phyloP scores from a whole-genome alignment of 1,140 invertebrate species.

The Pseudomyrmex gracilis region DNA sequence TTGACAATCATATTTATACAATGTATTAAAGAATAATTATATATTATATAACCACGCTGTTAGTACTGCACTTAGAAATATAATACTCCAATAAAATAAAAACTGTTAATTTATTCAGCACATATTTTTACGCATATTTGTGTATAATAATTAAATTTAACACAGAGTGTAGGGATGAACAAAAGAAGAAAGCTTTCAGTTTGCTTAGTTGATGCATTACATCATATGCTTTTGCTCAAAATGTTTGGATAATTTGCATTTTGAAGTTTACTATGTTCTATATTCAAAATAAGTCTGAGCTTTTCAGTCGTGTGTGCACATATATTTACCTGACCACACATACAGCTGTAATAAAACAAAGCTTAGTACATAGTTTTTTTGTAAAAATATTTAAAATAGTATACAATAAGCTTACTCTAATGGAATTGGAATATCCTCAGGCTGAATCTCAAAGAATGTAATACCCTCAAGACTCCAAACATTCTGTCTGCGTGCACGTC shows the following conservation, averaged over 20 bases:
- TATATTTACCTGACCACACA: conserved; percentile 78
- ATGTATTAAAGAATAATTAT: conserved; percentile 8
- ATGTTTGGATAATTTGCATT: conserved; percentile 39
- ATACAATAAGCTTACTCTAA: conserved; percentile 73
- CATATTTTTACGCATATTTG: conserved; percentile 23
- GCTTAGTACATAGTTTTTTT: conserved; percentile 13
- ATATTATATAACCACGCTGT: neutral
- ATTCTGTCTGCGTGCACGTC: conserved; percentile 77
- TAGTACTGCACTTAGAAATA: conserved; percentile 4
- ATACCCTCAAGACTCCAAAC: conserved; percentile 81
- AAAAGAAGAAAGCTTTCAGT: conserved; percentile 2
- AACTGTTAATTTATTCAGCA: conserved; percentile 43
- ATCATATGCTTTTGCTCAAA: conserved; percentile 49
- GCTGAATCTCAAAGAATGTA: conserved; percentile 77
- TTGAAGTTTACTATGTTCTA: conserved; percentile 59
- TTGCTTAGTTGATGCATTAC: conserved; percentile 20
- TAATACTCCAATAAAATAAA: conserved; percentile 35
- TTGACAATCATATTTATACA: conserved; percentile 34
- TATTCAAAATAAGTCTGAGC: conserved; percentile 70
- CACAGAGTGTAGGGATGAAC: conserved; percentile 55
- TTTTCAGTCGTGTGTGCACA: conserved; percentile 67
- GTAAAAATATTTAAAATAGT: neutral
- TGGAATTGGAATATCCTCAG: conserved; percentile 75
- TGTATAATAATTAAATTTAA: conserved; percentile 56
- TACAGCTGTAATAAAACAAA: conserved; percentile 71